A percentile compares a stretch with the other conserved stretches of the same genome.
These are phyloP conservation scores for Terrapene triunguis DNA, from an alignment of 2,113 vertebrate species.

Conservation along the genomic window DNA sequence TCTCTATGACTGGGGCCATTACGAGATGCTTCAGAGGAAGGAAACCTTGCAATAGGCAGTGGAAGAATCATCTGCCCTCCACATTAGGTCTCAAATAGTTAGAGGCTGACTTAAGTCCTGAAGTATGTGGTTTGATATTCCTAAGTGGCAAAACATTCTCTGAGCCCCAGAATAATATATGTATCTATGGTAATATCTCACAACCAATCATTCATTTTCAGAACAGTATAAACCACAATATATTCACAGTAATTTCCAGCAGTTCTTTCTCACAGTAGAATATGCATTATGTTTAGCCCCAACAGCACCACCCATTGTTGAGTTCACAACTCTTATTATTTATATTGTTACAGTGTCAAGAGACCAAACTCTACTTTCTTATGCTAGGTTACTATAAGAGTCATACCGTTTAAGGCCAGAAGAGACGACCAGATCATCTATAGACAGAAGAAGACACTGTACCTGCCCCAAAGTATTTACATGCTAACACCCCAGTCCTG, in stretches of 20 bases:
- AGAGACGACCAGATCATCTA: neutral
- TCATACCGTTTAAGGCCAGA: neutral
- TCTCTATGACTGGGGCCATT: neutral
- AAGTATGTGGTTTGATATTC: neutral
- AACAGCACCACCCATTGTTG: neutral
- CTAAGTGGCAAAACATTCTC: neutral
- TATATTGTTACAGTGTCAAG: neutral
- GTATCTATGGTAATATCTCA: neutral
- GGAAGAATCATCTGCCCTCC: neutral
- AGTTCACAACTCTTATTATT: neutral
- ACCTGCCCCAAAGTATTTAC: neutral
- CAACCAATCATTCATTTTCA: neutral
- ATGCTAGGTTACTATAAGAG: neutral
- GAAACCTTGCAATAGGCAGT: neutral
- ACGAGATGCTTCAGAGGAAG: neutral
- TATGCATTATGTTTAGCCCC: neutral
- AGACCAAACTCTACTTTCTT: neutral
- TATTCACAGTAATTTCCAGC: neutral
- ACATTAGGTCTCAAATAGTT: neutral
- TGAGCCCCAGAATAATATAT: neutral
- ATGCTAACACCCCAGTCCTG: neutral
- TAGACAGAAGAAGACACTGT: neutral
- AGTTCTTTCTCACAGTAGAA: neutral
- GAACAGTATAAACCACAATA: neutral
- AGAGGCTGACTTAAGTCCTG: neutral